Conservation (phyloP, 2,888 invertebrate genomes). For the Cotesia congregata region DNA sequence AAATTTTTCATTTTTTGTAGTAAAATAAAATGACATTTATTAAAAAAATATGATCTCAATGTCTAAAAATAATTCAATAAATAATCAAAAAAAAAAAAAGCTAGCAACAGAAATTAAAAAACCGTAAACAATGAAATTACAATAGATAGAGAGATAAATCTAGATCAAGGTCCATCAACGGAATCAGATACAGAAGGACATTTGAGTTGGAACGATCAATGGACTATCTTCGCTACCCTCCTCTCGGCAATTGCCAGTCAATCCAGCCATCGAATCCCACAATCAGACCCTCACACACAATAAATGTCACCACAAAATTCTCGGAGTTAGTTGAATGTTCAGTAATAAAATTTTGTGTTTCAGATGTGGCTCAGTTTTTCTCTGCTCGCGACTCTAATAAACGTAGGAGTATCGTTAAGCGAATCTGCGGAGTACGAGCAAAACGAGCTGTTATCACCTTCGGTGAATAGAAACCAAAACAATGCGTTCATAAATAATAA, state of each 20-base stretch:
- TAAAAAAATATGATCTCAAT: no score
- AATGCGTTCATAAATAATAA: slow-evolving; percentile 17
- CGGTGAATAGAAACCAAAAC: neutral
- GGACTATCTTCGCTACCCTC: neutral
- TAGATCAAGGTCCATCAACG: neutral
- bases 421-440: slow-evolving; percentile 42
- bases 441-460: slow-evolving; percentile 30
- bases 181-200: neutral
- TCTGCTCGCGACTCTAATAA: slow-evolving; percentile 44
- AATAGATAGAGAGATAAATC: neutral
- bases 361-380: slow-evolving; percentile 47
- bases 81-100: no score
- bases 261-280: neutral
- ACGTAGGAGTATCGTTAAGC: slow-evolving; percentile 45
- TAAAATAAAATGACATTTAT: no score
- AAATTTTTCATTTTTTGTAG: no score
- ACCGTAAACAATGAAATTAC: neutral
- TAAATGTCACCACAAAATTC: neutral
- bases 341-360: neutral
- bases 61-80: no score
- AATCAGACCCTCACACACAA: neutral
- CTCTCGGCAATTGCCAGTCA: neutral
- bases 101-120: no score
- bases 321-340: no score
- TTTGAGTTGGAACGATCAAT: neutral